These are phyloP conservation scores for Nomada ruficornis DNA, from an alignment of 2,888 invertebrate genomes.

Conservation along the genomic window DNA sequence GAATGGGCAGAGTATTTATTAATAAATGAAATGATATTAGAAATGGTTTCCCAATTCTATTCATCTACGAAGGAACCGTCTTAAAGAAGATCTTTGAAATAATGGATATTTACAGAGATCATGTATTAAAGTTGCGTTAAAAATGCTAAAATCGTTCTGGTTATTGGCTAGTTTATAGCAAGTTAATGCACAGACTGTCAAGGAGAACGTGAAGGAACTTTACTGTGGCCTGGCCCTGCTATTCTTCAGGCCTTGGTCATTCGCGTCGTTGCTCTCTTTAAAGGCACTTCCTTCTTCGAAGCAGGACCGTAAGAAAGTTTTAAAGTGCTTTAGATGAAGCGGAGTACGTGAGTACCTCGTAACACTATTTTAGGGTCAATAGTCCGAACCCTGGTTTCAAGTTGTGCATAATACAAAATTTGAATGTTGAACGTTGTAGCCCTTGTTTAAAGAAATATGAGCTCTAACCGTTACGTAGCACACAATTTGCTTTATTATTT, in stretches of 20 bases:
- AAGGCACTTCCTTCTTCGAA: slow-evolving; percentile 25
- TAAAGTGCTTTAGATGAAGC: slow-evolving; percentile 46
- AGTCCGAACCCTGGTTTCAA: slow-evolving; percentile 21
- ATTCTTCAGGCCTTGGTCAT: slow-evolving; percentile 33
- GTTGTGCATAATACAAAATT: slow-evolving; percentile 19
- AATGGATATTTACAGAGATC: too few relatives aligned
- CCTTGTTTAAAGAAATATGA: background rate
- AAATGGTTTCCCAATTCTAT: too few relatives aligned
- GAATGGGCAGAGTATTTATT: too few relatives aligned
- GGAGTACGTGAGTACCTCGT: slow-evolving; percentile 35
- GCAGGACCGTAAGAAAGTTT: slow-evolving; percentile 41
- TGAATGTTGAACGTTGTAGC: slow-evolving; percentile 10
- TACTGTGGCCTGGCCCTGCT: background rate
- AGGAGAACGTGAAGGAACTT: slow-evolving; percentile 22
- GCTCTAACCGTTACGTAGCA: background rate
- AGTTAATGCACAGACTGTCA: background rate
- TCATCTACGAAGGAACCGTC: too few relatives aligned
- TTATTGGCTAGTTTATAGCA: background rate
- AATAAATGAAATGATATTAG: too few relatives aligned
- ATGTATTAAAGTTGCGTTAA: too few relatives aligned
- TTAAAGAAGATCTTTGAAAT: too few relatives aligned
- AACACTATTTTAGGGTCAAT: slow-evolving; percentile 43
- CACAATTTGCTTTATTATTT: background rate
- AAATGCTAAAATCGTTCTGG: background rate
- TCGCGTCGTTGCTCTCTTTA: slow-evolving; percentile 38